Conservation (phyloP, 2,797 vertebrate species). For the Arnoldichthys spilopterus region DNA sequence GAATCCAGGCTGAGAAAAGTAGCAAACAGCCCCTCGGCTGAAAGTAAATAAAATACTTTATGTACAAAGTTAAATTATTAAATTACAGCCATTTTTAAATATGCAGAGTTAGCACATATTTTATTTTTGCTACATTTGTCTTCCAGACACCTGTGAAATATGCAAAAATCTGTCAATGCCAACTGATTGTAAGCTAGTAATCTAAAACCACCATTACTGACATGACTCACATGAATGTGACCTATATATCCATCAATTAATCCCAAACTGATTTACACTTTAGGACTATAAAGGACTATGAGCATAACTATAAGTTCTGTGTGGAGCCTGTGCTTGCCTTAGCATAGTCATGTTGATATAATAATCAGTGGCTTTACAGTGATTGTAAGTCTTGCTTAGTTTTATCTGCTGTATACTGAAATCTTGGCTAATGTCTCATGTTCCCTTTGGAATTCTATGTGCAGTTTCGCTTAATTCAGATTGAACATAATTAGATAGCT, state of each 20-base stretch:
- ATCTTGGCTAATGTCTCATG: no score
- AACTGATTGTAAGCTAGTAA: not conserved
- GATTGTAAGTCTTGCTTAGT: not conserved
- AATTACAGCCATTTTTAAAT: not conserved
- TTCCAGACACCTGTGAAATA: not conserved
- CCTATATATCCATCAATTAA: not conserved
- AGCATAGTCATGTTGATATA: no score
- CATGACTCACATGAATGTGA: not conserved
- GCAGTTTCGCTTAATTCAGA: no score
- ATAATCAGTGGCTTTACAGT: not conserved
- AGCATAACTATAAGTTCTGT: no score
- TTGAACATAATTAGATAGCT: no score
- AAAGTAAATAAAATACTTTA: no score
- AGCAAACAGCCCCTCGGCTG: not conserved
- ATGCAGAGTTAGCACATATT: not conserved
- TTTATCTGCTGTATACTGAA: not conserved
- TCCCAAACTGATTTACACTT: not conserved
- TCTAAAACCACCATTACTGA: not conserved
- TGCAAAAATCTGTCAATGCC: not conserved
- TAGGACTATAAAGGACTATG: not conserved
- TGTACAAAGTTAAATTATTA: not conserved
- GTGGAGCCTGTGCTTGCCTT: no score
- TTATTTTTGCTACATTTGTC: not conserved
- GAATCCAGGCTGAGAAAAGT: not conserved
- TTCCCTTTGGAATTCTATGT: no score